Conservation (phyloP, 2,888 invertebrate species). For the Amphipyra tragopoginis region DNA sequence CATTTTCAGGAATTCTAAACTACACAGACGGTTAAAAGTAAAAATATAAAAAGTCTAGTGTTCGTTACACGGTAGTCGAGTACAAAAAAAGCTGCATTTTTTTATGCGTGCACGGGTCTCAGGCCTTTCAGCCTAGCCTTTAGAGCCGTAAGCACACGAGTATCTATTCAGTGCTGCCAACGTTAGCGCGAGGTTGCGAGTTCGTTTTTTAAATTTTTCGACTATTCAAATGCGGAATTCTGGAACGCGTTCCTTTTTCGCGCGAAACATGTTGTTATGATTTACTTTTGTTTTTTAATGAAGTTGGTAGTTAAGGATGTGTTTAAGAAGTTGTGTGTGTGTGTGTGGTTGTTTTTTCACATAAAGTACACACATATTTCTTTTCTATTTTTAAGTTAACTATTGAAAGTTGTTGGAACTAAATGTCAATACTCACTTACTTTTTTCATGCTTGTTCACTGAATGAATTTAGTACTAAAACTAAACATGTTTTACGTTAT, state of each 20-base stretch:
- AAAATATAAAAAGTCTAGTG: slow-evolving; percentile 55
- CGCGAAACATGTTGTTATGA: slow-evolving; percentile 46
- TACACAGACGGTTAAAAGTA: slow-evolving; percentile 44
- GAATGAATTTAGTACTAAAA: too few relatives aligned
- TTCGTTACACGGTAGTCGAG: slow-evolving; percentile 49
- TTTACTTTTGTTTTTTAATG: slow-evolving; percentile 53
- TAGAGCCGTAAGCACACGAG: slow-evolving; percentile 62
- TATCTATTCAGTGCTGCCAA: slow-evolving; percentile 68
- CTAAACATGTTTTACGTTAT: too few relatives aligned
- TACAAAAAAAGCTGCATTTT: slow-evolving; percentile 64
- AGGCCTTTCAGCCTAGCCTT: slow-evolving; percentile 68
- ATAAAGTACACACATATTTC: too few relatives aligned
- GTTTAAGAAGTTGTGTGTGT: slow-evolving; percentile 16
- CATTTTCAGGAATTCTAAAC: slow-evolving; percentile 47
- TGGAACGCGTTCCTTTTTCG: slow-evolving; percentile 42
- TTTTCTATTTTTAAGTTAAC: too few relatives aligned
- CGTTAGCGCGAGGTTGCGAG: slow-evolving; percentile 57
- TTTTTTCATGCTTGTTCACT: too few relatives aligned
- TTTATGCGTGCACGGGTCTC: slow-evolving; percentile 66
- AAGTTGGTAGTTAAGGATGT: slow-evolving; percentile 40
- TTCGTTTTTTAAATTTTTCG: slow-evolving; percentile 56
- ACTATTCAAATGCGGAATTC: slow-evolving; percentile 61
- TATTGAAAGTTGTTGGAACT: too few relatives aligned
- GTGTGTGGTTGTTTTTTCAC: too few relatives aligned
- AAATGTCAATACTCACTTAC: too few relatives aligned